Conservation (phyloP, 1,140 invertebrate genomes). For the Ostrea edulis region DNA sequence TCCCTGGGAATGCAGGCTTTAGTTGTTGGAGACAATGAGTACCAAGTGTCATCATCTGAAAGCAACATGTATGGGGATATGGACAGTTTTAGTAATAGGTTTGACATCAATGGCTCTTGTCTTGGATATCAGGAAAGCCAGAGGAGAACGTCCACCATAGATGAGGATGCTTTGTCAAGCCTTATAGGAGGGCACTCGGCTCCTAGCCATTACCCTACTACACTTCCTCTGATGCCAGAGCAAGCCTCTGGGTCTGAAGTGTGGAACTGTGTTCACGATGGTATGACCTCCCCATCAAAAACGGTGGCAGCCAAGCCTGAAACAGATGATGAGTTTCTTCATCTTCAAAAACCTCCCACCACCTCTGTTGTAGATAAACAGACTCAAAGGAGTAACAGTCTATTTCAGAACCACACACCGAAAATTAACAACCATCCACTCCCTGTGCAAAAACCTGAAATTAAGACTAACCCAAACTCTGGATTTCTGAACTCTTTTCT, state of each 20-base stretch:
- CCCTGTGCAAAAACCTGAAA: conserved; percentile 49
- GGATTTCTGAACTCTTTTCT: conserved; percentile 75
- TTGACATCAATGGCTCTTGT: conserved; percentile 34
- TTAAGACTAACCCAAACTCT: conserved; percentile 57
- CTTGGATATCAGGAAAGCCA: conserved; percentile 39
- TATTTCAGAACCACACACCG: conserved; percentile 45
- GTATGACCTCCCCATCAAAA: conserved; percentile 40
- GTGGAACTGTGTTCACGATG: neutral
- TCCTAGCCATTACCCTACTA: conserved; percentile 26
- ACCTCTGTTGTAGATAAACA: conserved; percentile 2
- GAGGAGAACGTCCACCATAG: conserved; percentile 59
- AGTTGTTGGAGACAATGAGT: conserved; percentile 5
- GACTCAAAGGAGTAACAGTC: conserved; percentile 27
- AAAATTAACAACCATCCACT: conserved; percentile 43
- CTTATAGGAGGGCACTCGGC: conserved; percentile 52
- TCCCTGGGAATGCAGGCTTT: conserved; percentile 43
- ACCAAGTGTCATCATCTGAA: neutral
- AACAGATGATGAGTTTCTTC: conserved; percentile 64
- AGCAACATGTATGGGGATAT: conserved; percentile 45
- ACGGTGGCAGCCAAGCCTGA: conserved; percentile 55
- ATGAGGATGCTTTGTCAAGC: conserved; percentile 65
- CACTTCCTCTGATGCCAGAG: neutral
- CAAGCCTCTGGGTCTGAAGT: neutral
- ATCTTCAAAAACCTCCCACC: conserved; percentile 58
- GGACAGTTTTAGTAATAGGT: conserved; percentile 51